Conservation (phyloP, 1,140 invertebrate genomes). For the Melanaphis sacchari region DNA sequence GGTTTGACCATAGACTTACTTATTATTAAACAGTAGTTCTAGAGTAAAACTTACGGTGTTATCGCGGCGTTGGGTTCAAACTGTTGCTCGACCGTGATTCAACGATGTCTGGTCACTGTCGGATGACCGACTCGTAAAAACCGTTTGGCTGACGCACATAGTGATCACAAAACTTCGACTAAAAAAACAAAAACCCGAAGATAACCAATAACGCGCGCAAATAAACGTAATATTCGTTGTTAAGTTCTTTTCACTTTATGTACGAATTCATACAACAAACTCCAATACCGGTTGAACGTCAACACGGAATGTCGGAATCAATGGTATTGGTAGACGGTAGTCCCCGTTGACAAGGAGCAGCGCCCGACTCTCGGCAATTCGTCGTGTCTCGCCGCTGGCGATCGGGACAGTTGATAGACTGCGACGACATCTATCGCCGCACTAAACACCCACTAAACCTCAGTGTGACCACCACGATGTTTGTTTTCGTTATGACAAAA, state of each 20-base stretch:
- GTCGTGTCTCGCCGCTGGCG: constrained; percentile 2
- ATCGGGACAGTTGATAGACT: not conserved
- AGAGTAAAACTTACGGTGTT: not conserved
- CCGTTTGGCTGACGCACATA: not conserved
- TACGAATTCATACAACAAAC: not conserved
- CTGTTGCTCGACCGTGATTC: not conserved
- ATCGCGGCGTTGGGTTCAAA: not conserved
- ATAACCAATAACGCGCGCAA: not conserved
- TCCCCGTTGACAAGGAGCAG: not conserved
- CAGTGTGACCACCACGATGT: not conserved
- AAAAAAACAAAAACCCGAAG: not conserved
- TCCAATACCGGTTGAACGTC: not conserved
- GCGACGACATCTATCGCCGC: not conserved
- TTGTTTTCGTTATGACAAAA: not conserved
- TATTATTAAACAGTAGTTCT: not conserved
- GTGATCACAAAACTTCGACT: not conserved
- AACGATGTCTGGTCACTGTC: not conserved
- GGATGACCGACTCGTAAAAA: not conserved
- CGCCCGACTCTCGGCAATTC: not conserved
- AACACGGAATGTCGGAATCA: not conserved
- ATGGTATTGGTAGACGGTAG: not conserved
- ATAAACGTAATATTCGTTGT: not conserved
- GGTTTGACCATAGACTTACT: not conserved
- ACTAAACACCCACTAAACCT: not conserved
- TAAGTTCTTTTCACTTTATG: not conserved